Evolutionary conservation across 2,888 invertebrate genomes (phyloP), one percentile per base, ranked within the genome.

Genomic region (Caenorhabditis imperialis): DNA sequence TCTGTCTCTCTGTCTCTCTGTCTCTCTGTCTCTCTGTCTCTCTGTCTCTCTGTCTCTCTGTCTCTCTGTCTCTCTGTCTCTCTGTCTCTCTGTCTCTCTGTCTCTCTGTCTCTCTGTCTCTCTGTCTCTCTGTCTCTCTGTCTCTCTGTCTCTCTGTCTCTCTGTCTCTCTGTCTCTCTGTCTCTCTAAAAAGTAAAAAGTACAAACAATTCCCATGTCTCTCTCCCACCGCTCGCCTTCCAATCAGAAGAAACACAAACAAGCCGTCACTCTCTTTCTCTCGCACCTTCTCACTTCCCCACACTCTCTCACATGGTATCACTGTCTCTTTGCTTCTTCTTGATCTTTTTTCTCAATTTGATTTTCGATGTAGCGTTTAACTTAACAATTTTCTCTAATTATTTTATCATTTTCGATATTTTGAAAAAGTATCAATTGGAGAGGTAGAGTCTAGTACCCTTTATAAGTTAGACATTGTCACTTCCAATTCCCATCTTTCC

Each of bases 161-260:
- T 37, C 37, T 54, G 16, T 38, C 53, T 14, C 37, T 55, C 27
- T 3, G 10, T 20, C 33, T 53, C 35, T 47, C 50, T n/a, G 14
- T 27, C 30, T 33, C 35, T 60, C 40, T 42, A 12, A 14, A 38
- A 10, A 10, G 12, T 16, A 38, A 38, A 38, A 38, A 38, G n/a
- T n/a, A n/a, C n/a, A 30, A 30, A 30, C 6, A 30, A 30, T 30
- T 30, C 10, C 30, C 7, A 30, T 7, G 6, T 30, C 10, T 30
- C 30, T 10, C 10, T 7, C 7, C 30, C 6, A 30, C 30, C 30
- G 10, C 10, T 10, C 10, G 6, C 30, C 30, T 10, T 7, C 30
- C 30, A 30, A 30, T 10, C 10, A 30, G 30, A 54, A n/a, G 55
- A 48, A 63, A 63, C 48, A 57, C 48, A 55, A 57, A 55, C 57